Evolutionary conservation across 2,113 vertebrate genomes (phyloP).

Genomic region (Nymphicus hollandicus): DNA sequence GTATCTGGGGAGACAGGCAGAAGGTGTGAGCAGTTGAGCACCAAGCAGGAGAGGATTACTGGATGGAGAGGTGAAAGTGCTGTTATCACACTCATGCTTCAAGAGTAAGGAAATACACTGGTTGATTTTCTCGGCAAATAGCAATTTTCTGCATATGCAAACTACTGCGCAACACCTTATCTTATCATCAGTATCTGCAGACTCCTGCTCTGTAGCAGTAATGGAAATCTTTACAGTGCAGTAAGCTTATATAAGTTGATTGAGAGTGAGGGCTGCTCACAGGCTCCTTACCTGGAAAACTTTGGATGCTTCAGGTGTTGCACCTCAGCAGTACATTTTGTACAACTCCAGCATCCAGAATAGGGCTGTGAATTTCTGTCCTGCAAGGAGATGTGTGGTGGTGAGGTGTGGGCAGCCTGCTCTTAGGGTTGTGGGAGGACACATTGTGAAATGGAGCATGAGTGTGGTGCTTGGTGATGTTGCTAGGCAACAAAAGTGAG

Average conservation of each 20-base stretch:
- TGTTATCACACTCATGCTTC: neutral
- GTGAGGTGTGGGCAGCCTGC: neutral
- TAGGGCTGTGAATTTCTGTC: neutral
- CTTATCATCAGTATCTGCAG: neutral
- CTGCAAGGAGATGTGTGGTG: neutral
- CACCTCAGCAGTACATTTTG: neutral
- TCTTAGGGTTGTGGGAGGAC: neutral
- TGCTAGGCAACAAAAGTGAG: constrained; percentile 4
- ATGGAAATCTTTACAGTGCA: neutral
- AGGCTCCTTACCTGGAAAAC: neutral
- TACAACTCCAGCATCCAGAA: neutral
- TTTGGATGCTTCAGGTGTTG: neutral
- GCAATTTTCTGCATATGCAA: neutral
- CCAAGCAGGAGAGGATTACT: neutral
- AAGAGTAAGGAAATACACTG: neutral
- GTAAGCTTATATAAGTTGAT: neutral
- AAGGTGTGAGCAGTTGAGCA: neutral
- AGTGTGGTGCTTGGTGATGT: neutral
- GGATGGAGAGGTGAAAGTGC: neutral
- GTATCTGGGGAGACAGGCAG: neutral
- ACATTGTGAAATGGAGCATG: neutral
- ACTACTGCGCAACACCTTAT: neutral
- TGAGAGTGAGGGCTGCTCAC: neutral
- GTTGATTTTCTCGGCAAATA: neutral
- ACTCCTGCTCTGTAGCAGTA: neutral